These are phyloP conservation scores for Sorex fumeus DNA, from an alignment of 2,113 vertebrate species.

Conservation along the genomic window DNA sequence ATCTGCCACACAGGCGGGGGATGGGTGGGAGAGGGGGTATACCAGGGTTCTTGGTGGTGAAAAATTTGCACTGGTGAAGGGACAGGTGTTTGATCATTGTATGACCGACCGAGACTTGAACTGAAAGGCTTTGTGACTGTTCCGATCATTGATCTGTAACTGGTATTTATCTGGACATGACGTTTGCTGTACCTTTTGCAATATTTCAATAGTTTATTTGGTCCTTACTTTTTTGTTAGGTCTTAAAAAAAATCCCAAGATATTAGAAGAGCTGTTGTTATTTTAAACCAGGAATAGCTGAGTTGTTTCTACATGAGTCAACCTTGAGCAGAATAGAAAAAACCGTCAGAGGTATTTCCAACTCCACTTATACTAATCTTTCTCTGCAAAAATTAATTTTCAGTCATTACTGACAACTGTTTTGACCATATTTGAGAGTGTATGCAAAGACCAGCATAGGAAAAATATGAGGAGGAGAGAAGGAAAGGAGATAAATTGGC, in stretches of 20 bases:
- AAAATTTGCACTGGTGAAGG: no score
- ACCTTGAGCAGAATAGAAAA: slow-evolving; percentile 16
- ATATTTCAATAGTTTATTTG: neutral
- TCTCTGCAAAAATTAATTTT: slow-evolving; percentile 65
- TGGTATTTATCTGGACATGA: slow-evolving; percentile 13
- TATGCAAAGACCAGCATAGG: neutral
- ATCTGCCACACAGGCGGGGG: no score
- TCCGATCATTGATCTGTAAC: neutral
- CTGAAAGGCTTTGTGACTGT: no score
- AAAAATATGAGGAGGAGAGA: neutral
- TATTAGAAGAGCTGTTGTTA: neutral
- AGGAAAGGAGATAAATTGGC: slow-evolving; percentile 65
- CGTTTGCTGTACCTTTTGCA: neutral
- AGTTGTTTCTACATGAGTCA: neutral
- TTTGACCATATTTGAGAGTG: slow-evolving; percentile 68
- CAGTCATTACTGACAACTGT: slow-evolving; percentile 70
- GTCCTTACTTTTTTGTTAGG: neutral
- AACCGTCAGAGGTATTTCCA: neutral
- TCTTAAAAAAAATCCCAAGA: neutral
- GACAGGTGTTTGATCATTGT: no score
- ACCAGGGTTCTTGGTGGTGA: no score
- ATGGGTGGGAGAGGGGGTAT: no score
- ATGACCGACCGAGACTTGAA: no score
- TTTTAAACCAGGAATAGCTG: neutral
- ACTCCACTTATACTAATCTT: slow-evolving; percentile 23